Evolutionary conservation across 2,113 vertebrate species (phyloP).

Genomic region (Lontra canadensis): DNA sequence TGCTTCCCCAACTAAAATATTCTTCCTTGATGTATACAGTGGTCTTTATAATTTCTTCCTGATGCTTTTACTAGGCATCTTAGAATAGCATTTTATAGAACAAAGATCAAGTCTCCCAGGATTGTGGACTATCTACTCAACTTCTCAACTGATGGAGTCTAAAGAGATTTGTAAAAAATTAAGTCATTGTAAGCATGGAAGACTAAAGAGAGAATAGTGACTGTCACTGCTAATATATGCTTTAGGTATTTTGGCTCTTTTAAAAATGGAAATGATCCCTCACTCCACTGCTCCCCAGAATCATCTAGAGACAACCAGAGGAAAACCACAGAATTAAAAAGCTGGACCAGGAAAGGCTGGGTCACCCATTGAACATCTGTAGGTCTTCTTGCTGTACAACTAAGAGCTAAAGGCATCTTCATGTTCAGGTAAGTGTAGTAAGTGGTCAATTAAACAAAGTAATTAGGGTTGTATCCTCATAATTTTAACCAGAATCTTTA

Average conservation of each 20-base stretch:
- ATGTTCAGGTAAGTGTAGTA: background rate
- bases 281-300: background rate
- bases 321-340: background rate
- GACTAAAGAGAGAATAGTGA: background rate
- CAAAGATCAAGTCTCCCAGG: background rate
- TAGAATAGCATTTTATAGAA: background rate
- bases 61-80: background rate
- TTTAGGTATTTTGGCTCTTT: background rate
- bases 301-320: background rate
- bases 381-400: background rate
- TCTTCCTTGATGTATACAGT: background rate
- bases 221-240: background rate
- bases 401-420: background rate
- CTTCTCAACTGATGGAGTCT: background rate
- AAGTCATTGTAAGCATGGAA: background rate
- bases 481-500: background rate
- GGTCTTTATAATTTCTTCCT: background rate
- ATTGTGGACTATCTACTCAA: background rate
- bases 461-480: slow-evolving; percentile 9
- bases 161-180: background rate
- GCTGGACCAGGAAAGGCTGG: background rate
- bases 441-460: background rate
- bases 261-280: background rate
- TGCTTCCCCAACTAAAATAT: background rate
- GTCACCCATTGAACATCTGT: background rate